phyloP scores from a whole-genome alignment of 2,888 invertebrate genomes.

The Caenorhabditis japonica region DNA sequence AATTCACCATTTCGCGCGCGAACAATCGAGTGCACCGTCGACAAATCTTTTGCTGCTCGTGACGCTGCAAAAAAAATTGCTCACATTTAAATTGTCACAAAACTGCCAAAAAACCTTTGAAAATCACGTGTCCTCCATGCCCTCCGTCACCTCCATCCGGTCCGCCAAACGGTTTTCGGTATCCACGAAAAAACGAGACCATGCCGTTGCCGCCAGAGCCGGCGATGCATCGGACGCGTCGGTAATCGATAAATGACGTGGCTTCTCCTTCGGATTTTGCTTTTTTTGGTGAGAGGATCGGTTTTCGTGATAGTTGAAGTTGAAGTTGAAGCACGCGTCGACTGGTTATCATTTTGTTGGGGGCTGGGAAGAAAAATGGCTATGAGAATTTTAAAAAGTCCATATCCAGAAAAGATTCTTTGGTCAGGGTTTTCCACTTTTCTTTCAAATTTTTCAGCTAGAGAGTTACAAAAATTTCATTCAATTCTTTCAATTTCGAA shows the following conservation, averaged over 20 bases:
- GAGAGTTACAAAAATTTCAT: no score
- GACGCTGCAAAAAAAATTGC: constrained; percentile 56
- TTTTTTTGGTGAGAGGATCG: constrained; percentile 60
- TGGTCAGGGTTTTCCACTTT: no score
- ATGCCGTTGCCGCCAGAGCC: constrained; percentile 95
- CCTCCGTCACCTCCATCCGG: constrained; percentile 98
- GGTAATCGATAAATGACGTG: constrained; percentile 69
- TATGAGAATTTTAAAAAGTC: no score
- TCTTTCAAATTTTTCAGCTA: no score
- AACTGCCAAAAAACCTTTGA: constrained; percentile 56
- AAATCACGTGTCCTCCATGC: constrained; percentile 78
- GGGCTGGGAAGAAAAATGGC: no score
- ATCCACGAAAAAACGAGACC: constrained; percentile 87
- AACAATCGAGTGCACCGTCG: constrained; percentile 61
- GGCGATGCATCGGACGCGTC: constrained; percentile 81
- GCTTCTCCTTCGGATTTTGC: constrained; percentile 63
- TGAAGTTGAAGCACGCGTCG: background rate
- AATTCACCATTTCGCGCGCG: constrained; percentile 67
- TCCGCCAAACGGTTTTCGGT: constrained; percentile 89
- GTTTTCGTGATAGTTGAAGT: constrained; percentile 42
- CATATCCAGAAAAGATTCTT: no score
- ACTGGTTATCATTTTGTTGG: no score
- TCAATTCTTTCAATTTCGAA: no score
- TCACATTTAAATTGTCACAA: background rate
- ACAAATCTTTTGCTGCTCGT: constrained; percentile 65